Conservation (phyloP, 2,113 vertebrate genomes). For the Myrmecophaga tridactyla region DNA sequence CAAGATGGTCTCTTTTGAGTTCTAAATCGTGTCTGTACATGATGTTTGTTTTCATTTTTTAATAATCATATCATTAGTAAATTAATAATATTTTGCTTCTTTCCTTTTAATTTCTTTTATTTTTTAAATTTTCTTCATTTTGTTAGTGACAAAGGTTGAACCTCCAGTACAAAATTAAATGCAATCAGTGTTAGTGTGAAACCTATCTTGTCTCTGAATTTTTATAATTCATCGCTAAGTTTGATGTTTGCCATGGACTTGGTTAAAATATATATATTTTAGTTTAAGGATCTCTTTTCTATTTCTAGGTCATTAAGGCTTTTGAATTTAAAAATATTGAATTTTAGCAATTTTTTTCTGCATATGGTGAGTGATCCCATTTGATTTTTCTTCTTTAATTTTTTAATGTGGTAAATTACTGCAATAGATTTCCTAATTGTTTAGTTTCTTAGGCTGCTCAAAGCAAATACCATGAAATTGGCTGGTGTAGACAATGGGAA, state of each 20-base stretch:
- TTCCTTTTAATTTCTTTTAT: conserved; percentile 8
- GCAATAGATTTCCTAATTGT: neutral
- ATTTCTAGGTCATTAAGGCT: neutral
- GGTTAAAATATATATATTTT: neutral
- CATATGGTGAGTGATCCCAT: neutral
- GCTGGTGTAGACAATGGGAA: too few relatives aligned
- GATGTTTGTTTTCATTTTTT: neutral
- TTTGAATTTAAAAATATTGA: neutral
- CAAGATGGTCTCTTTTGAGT: neutral
- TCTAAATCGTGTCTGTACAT: neutral
- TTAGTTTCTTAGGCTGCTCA: too few relatives aligned
- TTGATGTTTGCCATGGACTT: neutral
- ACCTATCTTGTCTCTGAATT: neutral
- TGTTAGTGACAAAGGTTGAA: neutral
- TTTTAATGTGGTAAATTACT: neutral
- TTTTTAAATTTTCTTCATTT: neutral
- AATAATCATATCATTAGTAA: neutral
- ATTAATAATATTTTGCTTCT: neutral
- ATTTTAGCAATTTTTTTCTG: neutral
- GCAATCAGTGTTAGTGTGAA: neutral
- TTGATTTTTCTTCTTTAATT: neutral
- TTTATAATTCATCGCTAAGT: neutral
- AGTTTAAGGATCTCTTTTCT: neutral
- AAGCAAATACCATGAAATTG: too few relatives aligned
- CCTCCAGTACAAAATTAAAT: neutral